Percentiles rank a stretch among this genome's conserved stretches.
phyloP scores from a whole-genome alignment of 2,797 vertebrate genomes.

The Potorous gilbertii region DNA sequence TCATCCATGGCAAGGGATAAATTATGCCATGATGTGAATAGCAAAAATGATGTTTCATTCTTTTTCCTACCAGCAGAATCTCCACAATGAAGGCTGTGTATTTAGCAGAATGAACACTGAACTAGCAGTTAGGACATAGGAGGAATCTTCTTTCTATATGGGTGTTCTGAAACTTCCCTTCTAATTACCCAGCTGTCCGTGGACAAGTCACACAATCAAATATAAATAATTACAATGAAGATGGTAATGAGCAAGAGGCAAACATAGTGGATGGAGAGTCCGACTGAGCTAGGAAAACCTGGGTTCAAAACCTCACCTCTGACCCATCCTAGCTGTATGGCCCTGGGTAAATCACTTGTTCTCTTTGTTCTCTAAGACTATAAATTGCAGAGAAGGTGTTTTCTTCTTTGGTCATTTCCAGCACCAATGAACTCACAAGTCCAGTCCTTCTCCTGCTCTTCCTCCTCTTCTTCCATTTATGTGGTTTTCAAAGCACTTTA shows the following conservation, averaged over 20 bases:
- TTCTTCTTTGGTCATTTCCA: not conserved
- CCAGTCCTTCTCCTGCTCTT: not conserved
- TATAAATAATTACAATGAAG: not conserved
- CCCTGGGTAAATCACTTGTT: not conserved
- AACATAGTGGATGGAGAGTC: not conserved
- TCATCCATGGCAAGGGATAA: not conserved
- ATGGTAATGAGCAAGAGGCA: not conserved
- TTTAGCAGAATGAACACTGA: not conserved
- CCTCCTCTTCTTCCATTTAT: not conserved
- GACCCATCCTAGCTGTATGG: not conserved
- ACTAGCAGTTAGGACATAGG: not conserved
- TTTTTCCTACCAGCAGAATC: not conserved
- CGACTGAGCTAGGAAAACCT: not conserved
- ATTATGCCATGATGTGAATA: not conserved
- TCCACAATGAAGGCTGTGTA: not conserved
- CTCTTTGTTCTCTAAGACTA: not conserved
- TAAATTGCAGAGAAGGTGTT: not conserved
- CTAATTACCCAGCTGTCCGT: not conserved
- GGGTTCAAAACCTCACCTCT: not conserved
- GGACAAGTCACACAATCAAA: not conserved
- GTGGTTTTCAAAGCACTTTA: not conserved
- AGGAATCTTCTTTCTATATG: not conserved
- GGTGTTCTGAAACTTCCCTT: not conserved
- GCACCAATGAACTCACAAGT: not conserved
- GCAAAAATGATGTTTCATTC: not conserved